These are phyloP conservation scores for Temnothorax rugatulus DNA, from an alignment of 2,888 invertebrate species.

Conservation along the genomic window DNA sequence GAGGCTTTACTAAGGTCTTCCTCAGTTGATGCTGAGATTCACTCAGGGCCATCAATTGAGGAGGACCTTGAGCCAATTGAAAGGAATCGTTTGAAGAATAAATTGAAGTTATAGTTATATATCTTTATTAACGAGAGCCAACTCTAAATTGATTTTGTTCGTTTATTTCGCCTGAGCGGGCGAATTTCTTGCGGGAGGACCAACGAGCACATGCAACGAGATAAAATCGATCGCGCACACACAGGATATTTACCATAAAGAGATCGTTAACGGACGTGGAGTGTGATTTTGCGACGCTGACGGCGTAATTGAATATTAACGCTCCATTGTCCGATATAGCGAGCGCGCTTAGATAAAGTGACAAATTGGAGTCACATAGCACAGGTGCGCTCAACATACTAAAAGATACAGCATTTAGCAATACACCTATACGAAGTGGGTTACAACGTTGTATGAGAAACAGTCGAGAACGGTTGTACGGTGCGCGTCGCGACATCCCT, in stretches of 20 bases:
- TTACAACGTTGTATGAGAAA: conserved; percentile 41
- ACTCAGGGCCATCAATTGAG: conserved; percentile 9
- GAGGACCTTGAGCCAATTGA: conserved; percentile 13
- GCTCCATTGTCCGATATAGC: conserved; percentile 84
- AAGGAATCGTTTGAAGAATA: not conserved
- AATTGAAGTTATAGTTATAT: conserved; percentile 20
- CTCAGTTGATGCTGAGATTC: not conserved
- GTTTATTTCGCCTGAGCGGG: not conserved
- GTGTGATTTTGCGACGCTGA: conserved; percentile 82
- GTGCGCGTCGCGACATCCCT: conserved; percentile 56
- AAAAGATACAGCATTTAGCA: conserved; percentile 82
- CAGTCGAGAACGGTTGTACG: not conserved
- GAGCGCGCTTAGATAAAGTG: conserved; percentile 82
- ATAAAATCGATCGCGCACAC: not conserved
- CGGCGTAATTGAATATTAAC: conserved; percentile 82
- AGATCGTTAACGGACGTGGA: conserved; percentile 78
- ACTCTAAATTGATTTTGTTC: not conserved
- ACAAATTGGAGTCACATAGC: conserved; percentile 81
- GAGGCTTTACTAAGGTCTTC: not conserved
- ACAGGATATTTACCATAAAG: conserved; percentile 79
- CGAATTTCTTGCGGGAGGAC: not conserved
- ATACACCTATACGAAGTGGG: conserved; percentile 76
- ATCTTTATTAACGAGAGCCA: not conserved
- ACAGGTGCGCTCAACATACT: conserved; percentile 80
- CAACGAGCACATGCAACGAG: not conserved